Evolutionary conservation across 2,113 vertebrate species (phyloP), one percentile per base, ranked within the genome.

Genomic region (Carollia perspicillata): DNA sequence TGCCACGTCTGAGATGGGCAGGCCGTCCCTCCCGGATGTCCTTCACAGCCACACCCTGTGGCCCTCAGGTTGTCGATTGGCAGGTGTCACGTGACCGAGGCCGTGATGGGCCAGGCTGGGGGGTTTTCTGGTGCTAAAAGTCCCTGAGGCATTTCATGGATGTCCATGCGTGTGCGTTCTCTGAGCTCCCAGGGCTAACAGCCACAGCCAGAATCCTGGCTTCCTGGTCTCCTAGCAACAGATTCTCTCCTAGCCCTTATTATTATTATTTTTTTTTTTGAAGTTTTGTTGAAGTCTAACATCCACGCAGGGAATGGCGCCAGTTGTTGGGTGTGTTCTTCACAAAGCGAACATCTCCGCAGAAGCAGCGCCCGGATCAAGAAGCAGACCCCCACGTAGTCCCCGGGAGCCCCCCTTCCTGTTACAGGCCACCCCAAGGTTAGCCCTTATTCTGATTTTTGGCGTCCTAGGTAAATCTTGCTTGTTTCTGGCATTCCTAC

Each of bases 191-290:
- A 89, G 63, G 60, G 66, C 86, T 83, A 44, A 74, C 80, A 75
- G 72, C 78, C 79, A 85, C 53, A 97, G 92, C 94, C 44, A 55
- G 87, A 69, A 78, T 80, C 90, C 37, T 72, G 13, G 40, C 79
- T 88, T 95, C 81, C 94, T 84, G 66, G 96, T 97, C 83, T 94
- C 97, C 90, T 96, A 96, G 96, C 96, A 97, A 96, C 97, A 51
- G 53, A 74, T 85, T 90, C 47, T 93, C 72, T 94, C 49, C 71
- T 8, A 89, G 40, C 51, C 71, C n/a, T 84, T 20, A 8, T n/a
- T 63, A 30, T 6, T 53, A 20, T 10, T 60, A 28, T 74, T 75
- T 74, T 47, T 7, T 42, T 86, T 35, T 92, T 95, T 91, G 23
- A 89, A 94, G 51, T 93, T 96, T 75, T 85, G 74, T 93, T 93